phyloP scores from a whole-genome alignment of 2,797 vertebrate genomes.

The Psittacula echo region DNA sequence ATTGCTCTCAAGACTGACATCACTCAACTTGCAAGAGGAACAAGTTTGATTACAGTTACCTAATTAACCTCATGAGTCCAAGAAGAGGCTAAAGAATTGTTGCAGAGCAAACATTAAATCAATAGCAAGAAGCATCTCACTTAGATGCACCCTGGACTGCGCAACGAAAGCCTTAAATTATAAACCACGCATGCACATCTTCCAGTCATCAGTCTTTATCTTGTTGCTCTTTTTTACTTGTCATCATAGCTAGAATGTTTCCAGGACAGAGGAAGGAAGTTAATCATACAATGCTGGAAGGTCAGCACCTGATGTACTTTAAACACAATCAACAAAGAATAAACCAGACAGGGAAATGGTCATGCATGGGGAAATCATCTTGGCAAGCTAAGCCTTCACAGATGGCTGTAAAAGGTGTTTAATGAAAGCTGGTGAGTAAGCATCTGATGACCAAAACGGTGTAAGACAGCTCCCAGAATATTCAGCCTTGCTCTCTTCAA shows the following conservation, averaged over 20 bases:
- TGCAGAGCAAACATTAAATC: neutral
- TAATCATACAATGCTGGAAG: neutral
- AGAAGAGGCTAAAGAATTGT: neutral
- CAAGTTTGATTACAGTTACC: neutral
- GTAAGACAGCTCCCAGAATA: neutral
- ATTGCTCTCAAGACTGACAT: neutral
- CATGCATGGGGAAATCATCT: neutral
- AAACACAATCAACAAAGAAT: neutral
- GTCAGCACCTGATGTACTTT: neutral
- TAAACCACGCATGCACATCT: neutral
- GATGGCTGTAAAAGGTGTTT: neutral
- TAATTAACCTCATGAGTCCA: neutral
- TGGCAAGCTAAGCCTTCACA: neutral
- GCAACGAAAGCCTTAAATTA: neutral
- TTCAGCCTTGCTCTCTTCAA: neutral
- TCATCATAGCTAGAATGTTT: neutral
- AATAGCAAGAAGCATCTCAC: neutral
- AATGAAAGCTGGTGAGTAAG: neutral
- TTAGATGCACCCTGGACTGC: neutral
- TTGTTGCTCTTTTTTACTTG: neutral
- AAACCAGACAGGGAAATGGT: neutral
- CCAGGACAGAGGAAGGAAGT: constrained; percentile 11
- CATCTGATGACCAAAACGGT: neutral
- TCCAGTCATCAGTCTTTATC: neutral
- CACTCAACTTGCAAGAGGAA: neutral